Evolutionary conservation across 2,888 invertebrate species (phyloP).

Genomic region (Synergus itoensis): DNA sequence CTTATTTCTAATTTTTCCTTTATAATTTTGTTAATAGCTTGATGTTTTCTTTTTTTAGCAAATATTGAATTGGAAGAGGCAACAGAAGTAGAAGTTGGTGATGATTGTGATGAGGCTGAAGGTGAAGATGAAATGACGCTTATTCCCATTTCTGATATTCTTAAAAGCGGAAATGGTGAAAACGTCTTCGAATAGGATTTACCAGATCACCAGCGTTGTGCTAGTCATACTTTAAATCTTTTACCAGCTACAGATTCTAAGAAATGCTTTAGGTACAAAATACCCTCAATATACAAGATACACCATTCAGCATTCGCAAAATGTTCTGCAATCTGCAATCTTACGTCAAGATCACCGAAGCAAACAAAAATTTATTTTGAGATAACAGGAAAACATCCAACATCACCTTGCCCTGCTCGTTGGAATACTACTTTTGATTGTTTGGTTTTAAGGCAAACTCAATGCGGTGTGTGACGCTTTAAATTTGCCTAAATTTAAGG

Average conservation of each 20-base stretch:
- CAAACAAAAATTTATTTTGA: conserved; percentile 12
- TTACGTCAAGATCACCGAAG: not conserved
- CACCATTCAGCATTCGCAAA: conserved; percentile 2
- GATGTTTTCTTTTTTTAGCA: not conserved
- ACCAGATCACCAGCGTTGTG: too few relatives aligned
- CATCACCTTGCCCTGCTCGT: conserved; percentile 19
- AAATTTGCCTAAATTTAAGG: conserved; percentile 6
- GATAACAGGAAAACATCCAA: not conserved
- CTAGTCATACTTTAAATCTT: conserved; percentile 17
- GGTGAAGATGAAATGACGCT: not conserved
- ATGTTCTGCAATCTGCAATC: conserved; percentile 16
- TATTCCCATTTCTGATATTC: not conserved
- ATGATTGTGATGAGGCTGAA: not conserved
- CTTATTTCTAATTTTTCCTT: too few relatives aligned
- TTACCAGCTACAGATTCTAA: not conserved
- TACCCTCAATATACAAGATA: conserved; percentile 4
- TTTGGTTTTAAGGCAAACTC: not conserved
- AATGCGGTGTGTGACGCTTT: not conserved
- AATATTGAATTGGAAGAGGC: not conserved
- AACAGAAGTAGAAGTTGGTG: not conserved
- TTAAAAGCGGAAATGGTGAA: not conserved
- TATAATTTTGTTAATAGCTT: too few relatives aligned
- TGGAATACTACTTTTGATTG: conserved; percentile 29
- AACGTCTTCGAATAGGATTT: too few relatives aligned
- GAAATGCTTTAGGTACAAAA: not conserved